Conservation (phyloP, 2,113 vertebrate genomes). For the Mohoua ochrocephala region DNA sequence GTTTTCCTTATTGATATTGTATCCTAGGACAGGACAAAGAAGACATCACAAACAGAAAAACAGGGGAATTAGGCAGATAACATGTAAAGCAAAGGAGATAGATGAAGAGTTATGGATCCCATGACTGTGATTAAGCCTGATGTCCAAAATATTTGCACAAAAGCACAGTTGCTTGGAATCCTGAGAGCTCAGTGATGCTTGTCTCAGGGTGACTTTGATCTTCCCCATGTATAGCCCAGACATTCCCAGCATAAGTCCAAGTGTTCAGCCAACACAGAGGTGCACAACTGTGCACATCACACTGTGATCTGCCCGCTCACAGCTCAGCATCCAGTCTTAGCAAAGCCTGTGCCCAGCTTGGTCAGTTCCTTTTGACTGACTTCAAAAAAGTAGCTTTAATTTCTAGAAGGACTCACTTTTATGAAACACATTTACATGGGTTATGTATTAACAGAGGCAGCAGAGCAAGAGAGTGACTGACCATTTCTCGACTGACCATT, state of each 20-base stretch:
- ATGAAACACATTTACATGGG: neutral
- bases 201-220: neutral
- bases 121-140: neutral
- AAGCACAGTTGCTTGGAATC: neutral
- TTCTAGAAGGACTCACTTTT: neutral
- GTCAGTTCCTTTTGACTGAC: neutral
- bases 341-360: neutral
- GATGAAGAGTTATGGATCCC: neutral
- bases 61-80: neutral
- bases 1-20: neutral
- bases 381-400: neutral
- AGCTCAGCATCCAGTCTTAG: neutral
- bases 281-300: neutral
- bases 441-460: neutral
- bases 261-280: neutral
- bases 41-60: neutral
- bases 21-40: neutral
- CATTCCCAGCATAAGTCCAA: neutral
- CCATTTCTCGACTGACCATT: neutral
- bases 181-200: neutral
- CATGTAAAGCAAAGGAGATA: neutral
- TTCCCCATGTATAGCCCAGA: neutral
- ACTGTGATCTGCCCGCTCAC: neutral
- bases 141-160: neutral
- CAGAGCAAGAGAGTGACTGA: neutral